Percentiles rank a stretch among this genome's conserved stretches.
Conservation (phyloP, 2,797 vertebrate species). For the Oreochromis mossambicus region DNA sequence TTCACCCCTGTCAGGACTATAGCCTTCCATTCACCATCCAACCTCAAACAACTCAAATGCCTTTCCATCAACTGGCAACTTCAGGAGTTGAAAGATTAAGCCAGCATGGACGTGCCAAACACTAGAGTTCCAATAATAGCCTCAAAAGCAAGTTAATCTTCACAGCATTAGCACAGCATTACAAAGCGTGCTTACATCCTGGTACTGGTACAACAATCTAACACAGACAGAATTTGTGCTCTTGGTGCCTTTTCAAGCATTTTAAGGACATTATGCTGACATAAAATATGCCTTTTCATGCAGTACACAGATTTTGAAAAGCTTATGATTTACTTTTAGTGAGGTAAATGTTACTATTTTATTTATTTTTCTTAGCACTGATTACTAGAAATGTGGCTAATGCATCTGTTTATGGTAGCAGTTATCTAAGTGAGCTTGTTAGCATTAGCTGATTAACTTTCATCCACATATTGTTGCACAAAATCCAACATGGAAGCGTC, state of each 20-base stretch:
- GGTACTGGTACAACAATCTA: neutral
- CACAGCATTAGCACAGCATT: neutral
- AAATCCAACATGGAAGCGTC: neutral
- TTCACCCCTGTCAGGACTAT: neutral
- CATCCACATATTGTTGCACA: neutral
- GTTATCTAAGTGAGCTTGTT: neutral
- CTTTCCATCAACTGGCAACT: neutral
- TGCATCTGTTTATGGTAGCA: neutral
- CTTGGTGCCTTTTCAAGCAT: neutral
- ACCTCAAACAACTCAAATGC: neutral
- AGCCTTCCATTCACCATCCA: fast-evolving
- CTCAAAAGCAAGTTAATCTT: neutral
- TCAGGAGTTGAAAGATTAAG: neutral
- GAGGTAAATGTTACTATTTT: fast-evolving
- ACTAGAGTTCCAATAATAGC: neutral
- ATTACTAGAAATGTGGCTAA: neutral
- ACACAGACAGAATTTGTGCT: neutral
- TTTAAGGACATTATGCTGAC: neutral
- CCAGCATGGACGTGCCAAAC: neutral
- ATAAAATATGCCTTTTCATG: neutral
- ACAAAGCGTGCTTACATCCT: neutral
- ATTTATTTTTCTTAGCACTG: neutral
- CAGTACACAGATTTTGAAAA: neutral
- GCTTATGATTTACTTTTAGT: neutral
- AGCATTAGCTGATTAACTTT: neutral